Evolutionary conservation across 2,113 vertebrate species (phyloP).

Genomic region (Irena cyanogastra): DNA sequence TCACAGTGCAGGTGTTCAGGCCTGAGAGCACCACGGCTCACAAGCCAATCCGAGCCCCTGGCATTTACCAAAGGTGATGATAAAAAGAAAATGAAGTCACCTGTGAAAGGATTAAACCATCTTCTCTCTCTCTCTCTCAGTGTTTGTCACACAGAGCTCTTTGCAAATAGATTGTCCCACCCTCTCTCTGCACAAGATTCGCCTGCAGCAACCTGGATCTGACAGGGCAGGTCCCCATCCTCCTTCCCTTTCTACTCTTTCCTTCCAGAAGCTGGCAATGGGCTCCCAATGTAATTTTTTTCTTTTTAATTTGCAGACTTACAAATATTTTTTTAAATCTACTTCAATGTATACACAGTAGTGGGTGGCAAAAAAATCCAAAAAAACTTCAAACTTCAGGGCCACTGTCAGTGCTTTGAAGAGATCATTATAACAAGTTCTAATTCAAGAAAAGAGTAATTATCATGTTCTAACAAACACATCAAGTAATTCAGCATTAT

Average conservation of each 20-base stretch:
- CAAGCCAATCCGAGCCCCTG: rapidly evolving
- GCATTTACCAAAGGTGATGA: not conserved
- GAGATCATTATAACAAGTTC: not conserved
- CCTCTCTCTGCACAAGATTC: rapidly evolving
- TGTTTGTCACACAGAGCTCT: not conserved
- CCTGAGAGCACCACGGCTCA: not conserved
- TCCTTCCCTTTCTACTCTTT: not conserved
- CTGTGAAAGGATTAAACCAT: not conserved
- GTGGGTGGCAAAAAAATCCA: not conserved
- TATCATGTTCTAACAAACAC: not conserved
- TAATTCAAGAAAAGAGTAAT: not conserved
- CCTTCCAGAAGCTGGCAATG: not conserved
- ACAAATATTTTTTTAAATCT: not conserved
- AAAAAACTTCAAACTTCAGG: not conserved
- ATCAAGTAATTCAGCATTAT: not conserved
- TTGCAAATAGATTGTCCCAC: not conserved
- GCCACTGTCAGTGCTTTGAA: not conserved
- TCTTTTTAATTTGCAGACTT: not conserved
- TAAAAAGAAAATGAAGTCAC: not conserved
- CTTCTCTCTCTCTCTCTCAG: not conserved
- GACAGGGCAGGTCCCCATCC: not conserved
- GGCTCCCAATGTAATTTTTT: not conserved
- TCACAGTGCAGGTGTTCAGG: not conserved
- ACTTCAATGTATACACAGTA: not conserved
- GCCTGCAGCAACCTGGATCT: not conserved